phyloP scores from a whole-genome alignment of 35 echinoderm and acorn worm genomes.

The Apostichopus parvimensis region DNA sequence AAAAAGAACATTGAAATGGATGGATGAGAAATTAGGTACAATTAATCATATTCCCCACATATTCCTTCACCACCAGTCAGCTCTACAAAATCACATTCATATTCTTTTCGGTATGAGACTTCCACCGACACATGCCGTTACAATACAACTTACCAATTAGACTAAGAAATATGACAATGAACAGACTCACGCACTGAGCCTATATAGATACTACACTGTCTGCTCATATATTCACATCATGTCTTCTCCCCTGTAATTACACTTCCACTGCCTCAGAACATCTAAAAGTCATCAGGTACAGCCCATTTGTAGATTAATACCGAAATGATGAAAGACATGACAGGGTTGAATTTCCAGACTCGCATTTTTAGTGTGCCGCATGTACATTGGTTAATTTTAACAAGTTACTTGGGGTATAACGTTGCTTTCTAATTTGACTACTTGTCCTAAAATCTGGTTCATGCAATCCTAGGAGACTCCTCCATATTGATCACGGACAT shows the following conservation, averaged over 20 bases:
- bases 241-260: not conserved
- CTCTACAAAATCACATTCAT: too few species aligned
- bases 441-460: constrained; percentile 7
- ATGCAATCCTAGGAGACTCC: constrained; percentile 14
- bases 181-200: too few species aligned
- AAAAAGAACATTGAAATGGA: too few species aligned
- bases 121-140: too few species aligned
- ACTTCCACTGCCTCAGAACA: not conserved
- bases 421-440: not conserved
- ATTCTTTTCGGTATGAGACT: too few species aligned
- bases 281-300: not conserved
- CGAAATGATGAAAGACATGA: not conserved
- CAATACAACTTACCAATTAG: too few species aligned
- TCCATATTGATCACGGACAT: constrained; percentile 4
- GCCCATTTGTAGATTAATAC: not conserved
- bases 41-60: too few species aligned
- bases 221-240: too few species aligned
- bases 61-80: too few species aligned
- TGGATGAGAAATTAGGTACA: too few species aligned
- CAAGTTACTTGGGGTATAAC: not conserved
- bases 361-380: not conserved
- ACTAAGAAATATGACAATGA: too few species aligned
- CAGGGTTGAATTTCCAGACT: not conserved
- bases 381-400: not conserved
- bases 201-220: too few species aligned